These are phyloP conservation scores for Bufotes viridis DNA, from an alignment of 2,797 vertebrate species.

Conservation along the genomic window DNA sequence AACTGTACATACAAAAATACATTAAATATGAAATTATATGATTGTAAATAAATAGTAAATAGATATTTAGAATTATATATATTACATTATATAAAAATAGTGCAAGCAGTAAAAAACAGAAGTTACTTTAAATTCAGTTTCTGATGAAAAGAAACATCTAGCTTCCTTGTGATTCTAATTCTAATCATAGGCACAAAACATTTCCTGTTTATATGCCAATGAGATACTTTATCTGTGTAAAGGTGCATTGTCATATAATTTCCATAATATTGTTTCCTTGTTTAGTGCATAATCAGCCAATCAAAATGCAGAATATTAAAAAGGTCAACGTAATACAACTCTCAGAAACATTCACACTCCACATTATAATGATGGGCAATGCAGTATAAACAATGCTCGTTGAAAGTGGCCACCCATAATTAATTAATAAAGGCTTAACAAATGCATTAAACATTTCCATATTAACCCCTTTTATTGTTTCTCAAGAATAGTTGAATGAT, in stretches of 20 bases:
- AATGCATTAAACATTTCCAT: conserved; percentile 22
- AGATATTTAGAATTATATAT: no score
- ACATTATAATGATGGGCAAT: conserved; percentile 6
- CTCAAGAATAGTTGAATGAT: conserved; percentile 35
- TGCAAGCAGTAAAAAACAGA: neutral
- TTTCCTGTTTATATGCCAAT: conserved; percentile 24
- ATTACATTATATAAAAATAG: neutral
- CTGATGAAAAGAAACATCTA: neutral
- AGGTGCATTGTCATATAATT: conserved; percentile 42
- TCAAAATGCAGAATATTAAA: conserved; percentile 57
- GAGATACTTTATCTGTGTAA: conserved; percentile 8
- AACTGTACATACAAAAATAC: no score
- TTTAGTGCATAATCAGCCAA: conserved; percentile 57
- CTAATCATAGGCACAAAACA: conserved; percentile 31
- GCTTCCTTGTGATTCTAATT: neutral
- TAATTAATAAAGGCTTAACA: conserved; percentile 35
- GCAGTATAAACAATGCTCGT: conserved; percentile 18
- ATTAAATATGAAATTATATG: no score
- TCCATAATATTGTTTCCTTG: conserved; percentile 49
- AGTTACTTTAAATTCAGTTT: neutral
- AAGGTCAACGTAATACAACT: conserved; percentile 47
- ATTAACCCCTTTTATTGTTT: conserved; percentile 22
- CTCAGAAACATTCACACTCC: conserved; percentile 13
- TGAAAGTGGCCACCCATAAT: conserved; percentile 4
- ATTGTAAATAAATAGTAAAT: no score